Evolutionary conservation across 2,797 vertebrate genomes (phyloP).

Genomic region (Atherinosoma microstoma): DNA sequence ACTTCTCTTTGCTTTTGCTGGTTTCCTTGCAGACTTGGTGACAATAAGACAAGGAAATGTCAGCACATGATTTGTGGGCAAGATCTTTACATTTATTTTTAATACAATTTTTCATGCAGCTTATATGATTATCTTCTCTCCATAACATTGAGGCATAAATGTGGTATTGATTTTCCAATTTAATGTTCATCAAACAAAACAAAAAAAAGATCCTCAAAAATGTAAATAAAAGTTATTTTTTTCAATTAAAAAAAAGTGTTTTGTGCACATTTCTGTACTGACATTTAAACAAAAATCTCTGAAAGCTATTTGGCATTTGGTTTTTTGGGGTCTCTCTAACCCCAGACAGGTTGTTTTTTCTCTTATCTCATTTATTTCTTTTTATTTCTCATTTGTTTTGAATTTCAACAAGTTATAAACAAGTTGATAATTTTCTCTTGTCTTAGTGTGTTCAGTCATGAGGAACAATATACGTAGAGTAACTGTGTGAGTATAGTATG

Average conservation of each 20-base stretch:
- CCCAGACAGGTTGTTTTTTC: background rate
- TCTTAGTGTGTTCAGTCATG: background rate
- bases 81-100: no score
- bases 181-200: no score
- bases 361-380: background rate
- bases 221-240: no score
- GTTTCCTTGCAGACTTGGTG: no score
- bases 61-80: background rate
- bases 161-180: background rate
- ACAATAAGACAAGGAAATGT: background rate
- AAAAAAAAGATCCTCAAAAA: no score
- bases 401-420: background rate
- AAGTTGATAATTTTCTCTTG: background rate
- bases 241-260: no score
- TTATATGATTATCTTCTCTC: no score
- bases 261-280: background rate
- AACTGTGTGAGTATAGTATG: background rate
- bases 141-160: background rate
- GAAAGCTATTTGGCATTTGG: background rate
- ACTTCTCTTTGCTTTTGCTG: no score
- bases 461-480: slow-evolving; percentile 8
- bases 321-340: background rate
- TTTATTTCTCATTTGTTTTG: background rate
- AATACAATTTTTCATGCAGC: no score
- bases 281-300: background rate